A percentile compares a stretch with the other conserved stretches of the same genome.
These are phyloP conservation scores for Cotesia glomerata DNA, from an alignment of 1,140 invertebrate species.

Conservation along the genomic window DNA sequence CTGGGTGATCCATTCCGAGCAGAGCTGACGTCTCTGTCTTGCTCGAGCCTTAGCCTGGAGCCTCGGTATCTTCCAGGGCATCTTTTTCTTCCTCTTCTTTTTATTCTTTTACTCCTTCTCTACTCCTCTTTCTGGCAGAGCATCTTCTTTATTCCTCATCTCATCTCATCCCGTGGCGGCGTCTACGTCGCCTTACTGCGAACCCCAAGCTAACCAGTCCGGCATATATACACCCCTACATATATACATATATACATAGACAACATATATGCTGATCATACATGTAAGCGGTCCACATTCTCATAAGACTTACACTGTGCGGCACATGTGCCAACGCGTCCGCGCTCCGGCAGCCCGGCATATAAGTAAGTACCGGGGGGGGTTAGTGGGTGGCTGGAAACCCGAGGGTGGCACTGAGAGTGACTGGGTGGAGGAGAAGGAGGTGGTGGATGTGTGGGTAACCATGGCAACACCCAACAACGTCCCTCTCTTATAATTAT, in stretches of 20 bases:
- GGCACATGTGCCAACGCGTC: conserved; percentile 33
- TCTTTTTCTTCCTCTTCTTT: background rate
- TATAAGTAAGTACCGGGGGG: conserved; percentile 33
- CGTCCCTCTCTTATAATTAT: conserved; percentile 57
- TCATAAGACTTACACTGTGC: conserved; percentile 27
- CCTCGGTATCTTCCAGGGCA: background rate
- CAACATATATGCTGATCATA: background rate
- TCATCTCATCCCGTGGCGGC: background rate
- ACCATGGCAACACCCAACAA: conserved; percentile 55
- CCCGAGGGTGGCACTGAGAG: conserved; percentile 30
- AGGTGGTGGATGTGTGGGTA: conserved; percentile 41
- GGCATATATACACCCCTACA: background rate
- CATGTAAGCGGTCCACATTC: conserved; percentile 16
- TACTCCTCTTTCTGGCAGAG: background rate
- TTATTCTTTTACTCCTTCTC: background rate
- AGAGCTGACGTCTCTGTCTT: background rate
- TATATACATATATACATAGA: conserved; percentile 10
- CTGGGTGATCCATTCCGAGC: background rate
- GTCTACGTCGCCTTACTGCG: conserved; percentile 2
- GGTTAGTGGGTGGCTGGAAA: conserved; percentile 34
- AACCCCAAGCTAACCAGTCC: conserved; percentile 19
- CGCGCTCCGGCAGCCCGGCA: conserved; percentile 17
- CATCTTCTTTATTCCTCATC: no score
- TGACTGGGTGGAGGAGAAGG: conserved; percentile 14
- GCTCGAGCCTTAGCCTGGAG: background rate